phyloP scores from a whole-genome alignment of 2,888 invertebrate genomes.

The Hypolimnas misippus region DNA sequence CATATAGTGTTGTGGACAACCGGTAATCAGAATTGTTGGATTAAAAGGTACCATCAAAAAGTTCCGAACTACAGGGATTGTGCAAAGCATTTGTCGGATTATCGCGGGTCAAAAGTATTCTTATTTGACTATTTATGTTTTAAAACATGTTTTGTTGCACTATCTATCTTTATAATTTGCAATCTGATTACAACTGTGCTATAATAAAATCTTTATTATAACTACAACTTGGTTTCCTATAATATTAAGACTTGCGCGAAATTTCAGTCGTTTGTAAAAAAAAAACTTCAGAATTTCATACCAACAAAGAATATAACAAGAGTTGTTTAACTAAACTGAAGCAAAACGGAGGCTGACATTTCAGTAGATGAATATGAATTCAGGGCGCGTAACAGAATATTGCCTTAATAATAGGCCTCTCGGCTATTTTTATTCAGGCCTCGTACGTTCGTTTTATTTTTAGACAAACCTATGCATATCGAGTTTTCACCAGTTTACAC shows the following conservation, averaged over 20 bases:
- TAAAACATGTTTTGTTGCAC: too few relatives aligned
- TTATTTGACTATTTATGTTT: too few relatives aligned
- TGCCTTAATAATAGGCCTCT: constrained; percentile 71
- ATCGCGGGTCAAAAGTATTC: too few relatives aligned
- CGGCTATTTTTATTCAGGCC: constrained; percentile 46
- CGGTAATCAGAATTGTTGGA: too few relatives aligned
- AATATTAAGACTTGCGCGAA: neutral
- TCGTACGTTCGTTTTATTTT: constrained; percentile 70
- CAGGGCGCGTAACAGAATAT: constrained; percentile 65
- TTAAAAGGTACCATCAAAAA: too few relatives aligned
- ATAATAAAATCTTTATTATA: too few relatives aligned
- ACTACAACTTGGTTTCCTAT: neutral
- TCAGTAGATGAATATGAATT: constrained; percentile 64
- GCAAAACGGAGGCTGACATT: constrained; percentile 44
- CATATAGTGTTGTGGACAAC: too few relatives aligned
- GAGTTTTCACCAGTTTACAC: constrained; percentile 30
- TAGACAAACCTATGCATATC: constrained; percentile 62
- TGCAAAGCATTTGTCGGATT: too few relatives aligned
- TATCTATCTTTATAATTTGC: too few relatives aligned
- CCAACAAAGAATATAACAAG: constrained; percentile 2
- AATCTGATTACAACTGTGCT: too few relatives aligned
- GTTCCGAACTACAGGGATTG: too few relatives aligned
- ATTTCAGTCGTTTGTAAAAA: neutral
- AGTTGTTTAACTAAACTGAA: constrained; percentile 27
- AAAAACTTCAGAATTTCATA: neutral